Evolutionary conservation across 92 coral and sea anemone species (phyloP).

Genomic region (Phenganax stokvisi): DNA sequence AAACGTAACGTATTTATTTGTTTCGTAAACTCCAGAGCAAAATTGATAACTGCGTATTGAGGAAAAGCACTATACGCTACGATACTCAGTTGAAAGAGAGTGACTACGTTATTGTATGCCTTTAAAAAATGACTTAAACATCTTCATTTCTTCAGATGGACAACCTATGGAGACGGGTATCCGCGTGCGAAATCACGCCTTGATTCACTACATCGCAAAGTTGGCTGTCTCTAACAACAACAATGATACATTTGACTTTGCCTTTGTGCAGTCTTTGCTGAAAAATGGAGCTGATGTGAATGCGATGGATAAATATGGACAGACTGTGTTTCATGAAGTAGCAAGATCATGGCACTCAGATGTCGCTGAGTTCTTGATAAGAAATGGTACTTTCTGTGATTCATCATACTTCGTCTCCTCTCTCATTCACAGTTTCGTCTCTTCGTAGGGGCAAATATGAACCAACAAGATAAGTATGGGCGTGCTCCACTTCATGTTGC

Average conservation of each 20-base stretch:
- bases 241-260: slow-evolving; percentile 37
- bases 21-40: no score
- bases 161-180: background rate
- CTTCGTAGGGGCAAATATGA: slow-evolving; percentile 22
- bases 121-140: no score
- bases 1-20: no score
- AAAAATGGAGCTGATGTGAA: slow-evolving; percentile 36
- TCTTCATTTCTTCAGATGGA: background rate
- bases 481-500: slow-evolving; percentile 38
- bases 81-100: no score
- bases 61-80: no score
- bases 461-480: slow-evolving; percentile 35
- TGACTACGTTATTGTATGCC: no score
- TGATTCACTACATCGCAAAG: slow-evolving; percentile 37
- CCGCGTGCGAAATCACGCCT: slow-evolving; percentile 42
- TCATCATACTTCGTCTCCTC: background rate
- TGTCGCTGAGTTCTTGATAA: slow-evolving; percentile 25
- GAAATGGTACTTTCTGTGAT: slow-evolving; percentile 4
- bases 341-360: slow-evolving; percentile 39
- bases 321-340: slow-evolving; percentile 38
- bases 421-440: background rate
- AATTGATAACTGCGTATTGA: no score
- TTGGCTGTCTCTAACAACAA: slow-evolving; percentile 36
- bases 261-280: slow-evolving; percentile 24
- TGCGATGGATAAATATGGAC: slow-evolving; percentile 35